Conservation (phyloP, 2,888 invertebrate species). For the Nemoura dubitans region DNA sequence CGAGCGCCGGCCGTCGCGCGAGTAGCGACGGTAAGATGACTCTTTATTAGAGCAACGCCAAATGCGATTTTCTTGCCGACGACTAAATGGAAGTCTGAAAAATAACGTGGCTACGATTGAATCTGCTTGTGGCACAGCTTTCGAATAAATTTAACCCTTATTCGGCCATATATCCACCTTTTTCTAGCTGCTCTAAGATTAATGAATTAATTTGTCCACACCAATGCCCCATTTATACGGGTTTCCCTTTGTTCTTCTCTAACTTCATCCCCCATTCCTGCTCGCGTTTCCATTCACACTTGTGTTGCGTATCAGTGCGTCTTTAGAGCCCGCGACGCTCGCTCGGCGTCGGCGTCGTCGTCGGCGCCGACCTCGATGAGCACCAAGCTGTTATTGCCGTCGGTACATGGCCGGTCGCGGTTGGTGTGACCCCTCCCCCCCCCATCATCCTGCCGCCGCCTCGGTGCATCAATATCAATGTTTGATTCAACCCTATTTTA, state of each 20-base stretch:
- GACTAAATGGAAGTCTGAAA: not conserved
- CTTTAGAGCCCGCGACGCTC: not conserved
- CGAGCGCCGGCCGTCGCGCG: no score
- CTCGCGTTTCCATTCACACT: not conserved
- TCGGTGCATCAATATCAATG: conserved; percentile 5
- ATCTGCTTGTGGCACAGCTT: conserved; percentile 5
- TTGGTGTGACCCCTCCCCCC: no score
- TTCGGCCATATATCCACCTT: conserved; percentile 10
- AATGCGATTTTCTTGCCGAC: no score
- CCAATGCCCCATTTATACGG: conserved; percentile 35
- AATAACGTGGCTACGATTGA: not conserved
- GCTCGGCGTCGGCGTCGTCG: not conserved
- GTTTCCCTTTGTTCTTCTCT: conserved; percentile 23
- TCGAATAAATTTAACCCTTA: not conserved
- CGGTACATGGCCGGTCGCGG: not conserved
- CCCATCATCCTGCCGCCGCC: not conserved
- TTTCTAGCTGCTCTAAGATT: conserved; percentile 26
- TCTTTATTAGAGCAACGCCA: no score
- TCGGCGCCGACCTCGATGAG: not conserved
- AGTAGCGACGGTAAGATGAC: no score
- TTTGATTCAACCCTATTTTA: conserved; percentile 7
- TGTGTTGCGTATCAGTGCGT: conserved; percentile 10
- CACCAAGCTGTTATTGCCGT: not conserved
- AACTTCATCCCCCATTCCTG: not conserved
- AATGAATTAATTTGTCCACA: conserved; percentile 42